A percentile compares a stretch with the other conserved stretches of the same genome.
Conservation (phyloP, 1,140 invertebrate genomes). For the Musca domestica region DNA sequence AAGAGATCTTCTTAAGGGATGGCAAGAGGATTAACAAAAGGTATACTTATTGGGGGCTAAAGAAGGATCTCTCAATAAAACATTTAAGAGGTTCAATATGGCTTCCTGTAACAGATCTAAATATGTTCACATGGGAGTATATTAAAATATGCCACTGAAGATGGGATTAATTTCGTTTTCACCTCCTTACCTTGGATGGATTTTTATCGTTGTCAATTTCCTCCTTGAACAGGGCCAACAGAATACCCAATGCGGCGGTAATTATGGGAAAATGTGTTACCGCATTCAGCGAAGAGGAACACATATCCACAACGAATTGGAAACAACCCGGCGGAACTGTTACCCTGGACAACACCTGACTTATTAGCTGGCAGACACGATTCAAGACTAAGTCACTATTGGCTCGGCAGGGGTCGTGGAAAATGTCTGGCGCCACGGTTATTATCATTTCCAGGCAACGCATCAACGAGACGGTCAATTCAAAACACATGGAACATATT, state of each 20-base stretch:
- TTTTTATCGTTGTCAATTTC: constrained; percentile 55
- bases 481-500: constrained; percentile 81
- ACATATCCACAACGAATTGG: constrained; percentile 66
- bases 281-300: constrained; percentile 68
- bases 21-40: too few species aligned
- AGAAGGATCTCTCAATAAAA: too few species aligned
- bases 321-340: constrained; percentile 69
- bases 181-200: constrained; percentile 35
- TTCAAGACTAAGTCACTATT: constrained; percentile 66
- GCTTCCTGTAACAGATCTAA: too few species aligned
- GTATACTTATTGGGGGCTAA: too few species aligned
- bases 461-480: constrained; percentile 68
- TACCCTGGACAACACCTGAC: constrained; percentile 70
- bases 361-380: constrained; percentile 68
- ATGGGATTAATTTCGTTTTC: too few species aligned
- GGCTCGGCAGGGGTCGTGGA: constrained; percentile 60
- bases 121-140: too few species aligned
- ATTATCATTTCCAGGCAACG: constrained; percentile 80
- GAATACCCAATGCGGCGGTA: constrained; percentile 67
- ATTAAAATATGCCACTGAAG: too few species aligned
- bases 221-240: constrained; percentile 62
- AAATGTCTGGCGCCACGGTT: constrained; percentile 62
- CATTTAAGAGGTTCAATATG: too few species aligned
- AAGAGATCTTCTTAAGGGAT: too few species aligned
- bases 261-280: constrained; percentile 73